A percentile compares a stretch with the other conserved stretches of the same genome.
phyloP scores from a whole-genome alignment of 2,113 vertebrate genomes.

The Arvicanthis niloticus region DNA sequence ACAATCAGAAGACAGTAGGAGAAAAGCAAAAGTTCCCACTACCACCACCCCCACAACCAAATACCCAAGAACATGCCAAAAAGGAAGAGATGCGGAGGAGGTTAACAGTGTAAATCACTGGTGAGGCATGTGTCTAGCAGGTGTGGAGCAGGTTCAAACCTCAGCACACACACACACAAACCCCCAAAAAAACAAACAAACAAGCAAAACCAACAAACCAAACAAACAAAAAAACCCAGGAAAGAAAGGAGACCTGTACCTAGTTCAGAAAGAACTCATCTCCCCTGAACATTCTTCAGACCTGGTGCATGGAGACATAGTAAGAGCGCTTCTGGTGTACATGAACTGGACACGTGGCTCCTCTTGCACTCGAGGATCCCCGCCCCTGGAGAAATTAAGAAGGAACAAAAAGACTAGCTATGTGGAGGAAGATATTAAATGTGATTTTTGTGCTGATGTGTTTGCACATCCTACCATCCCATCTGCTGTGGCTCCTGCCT shows the following conservation, averaged over 20 bases:
- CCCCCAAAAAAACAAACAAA: no score
- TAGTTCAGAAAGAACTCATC: background rate
- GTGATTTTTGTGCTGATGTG: constrained; percentile 54
- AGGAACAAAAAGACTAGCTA: background rate
- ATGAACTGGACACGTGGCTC: background rate
- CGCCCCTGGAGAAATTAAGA: background rate
- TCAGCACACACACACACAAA: background rate
- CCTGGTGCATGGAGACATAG: background rate
- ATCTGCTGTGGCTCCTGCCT: background rate
- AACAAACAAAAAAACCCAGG: no score
- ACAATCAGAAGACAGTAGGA: background rate
- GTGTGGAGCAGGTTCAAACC: background rate
- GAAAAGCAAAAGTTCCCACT: background rate
- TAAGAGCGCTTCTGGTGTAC: background rate
- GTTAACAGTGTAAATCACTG: background rate
- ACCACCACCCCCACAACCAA: background rate
- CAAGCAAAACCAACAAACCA: no score
- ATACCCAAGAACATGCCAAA: background rate
- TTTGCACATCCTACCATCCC: constrained; percentile 1
- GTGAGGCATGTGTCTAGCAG: no score
- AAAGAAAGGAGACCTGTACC: background rate
- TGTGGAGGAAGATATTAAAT: background rate
- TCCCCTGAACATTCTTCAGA: background rate
- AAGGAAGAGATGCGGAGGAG: background rate
- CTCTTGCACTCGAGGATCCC: background rate